phyloP scores from a whole-genome alignment of 1,140 invertebrate genomes.

The Neodiprion fabricii region DNA sequence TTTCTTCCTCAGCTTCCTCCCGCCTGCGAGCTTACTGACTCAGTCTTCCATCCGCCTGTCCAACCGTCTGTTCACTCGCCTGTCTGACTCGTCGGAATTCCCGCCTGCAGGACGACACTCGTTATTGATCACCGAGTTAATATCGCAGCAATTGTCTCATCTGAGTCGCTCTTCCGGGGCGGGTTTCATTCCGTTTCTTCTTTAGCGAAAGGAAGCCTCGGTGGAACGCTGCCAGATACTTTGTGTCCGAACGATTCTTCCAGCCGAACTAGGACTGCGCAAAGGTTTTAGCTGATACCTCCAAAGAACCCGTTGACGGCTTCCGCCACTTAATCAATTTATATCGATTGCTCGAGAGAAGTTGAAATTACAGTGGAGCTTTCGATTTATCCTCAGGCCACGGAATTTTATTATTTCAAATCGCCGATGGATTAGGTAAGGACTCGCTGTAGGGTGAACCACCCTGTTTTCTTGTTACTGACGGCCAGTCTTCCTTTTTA shows the following conservation, averaged over 20 bases:
- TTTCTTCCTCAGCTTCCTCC: background rate
- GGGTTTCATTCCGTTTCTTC: no score
- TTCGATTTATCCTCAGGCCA: background rate
- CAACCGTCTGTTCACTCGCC: no score
- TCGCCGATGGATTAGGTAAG: background rate
- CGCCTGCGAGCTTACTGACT: no score
- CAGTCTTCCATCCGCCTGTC: background rate
- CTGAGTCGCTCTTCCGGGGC: background rate
- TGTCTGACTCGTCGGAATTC: background rate
- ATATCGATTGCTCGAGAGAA: background rate
- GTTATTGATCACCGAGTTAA: conserved; percentile 4
- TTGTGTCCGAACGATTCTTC: background rate
- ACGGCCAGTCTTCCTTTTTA: no score
- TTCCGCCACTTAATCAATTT: background rate
- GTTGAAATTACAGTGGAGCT: no score
- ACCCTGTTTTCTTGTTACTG: no score
- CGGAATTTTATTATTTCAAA: background rate
- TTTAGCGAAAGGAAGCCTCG: background rate
- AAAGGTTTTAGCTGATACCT: no score
- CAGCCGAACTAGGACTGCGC: background rate
- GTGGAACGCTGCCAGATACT: background rate
- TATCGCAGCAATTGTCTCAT: conserved; percentile 1
- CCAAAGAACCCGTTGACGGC: no score
- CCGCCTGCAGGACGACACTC: background rate
- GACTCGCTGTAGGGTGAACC: no score